Percentiles rank a stretch among this genome's conserved stretches.
These are phyloP conservation scores for Junonia oenone DNA, from an alignment of 2,888 invertebrate species.

Conservation along the genomic window DNA sequence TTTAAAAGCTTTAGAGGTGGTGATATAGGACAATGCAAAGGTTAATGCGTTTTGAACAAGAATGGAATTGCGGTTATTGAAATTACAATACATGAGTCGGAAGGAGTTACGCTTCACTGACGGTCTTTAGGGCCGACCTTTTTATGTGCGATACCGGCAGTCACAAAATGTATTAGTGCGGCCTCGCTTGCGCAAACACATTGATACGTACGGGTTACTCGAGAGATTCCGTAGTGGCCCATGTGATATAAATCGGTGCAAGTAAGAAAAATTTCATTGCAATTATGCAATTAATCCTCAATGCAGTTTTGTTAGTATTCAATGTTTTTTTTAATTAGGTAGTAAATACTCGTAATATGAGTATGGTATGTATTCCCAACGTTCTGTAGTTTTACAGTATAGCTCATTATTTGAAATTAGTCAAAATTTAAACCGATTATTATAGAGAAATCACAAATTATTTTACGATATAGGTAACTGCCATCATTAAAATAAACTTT, in stretches of 20 bases:
- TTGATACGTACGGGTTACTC: slow-evolving; percentile 36
- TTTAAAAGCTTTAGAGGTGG: background rate
- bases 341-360: background rate
- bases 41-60: background rate
- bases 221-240: slow-evolving; percentile 29
- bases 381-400: background rate
- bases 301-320: background rate
- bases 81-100: slow-evolving; percentile 7
- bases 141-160: slow-evolving; percentile 26
- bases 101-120: slow-evolving; percentile 23
- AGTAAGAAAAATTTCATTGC: slow-evolving; percentile 8
- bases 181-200: slow-evolving; percentile 39
- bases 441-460: background rate
- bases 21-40: background rate
- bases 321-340: background rate
- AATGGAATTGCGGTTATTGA: background rate
- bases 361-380: background rate
- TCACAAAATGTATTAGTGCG: slow-evolving; percentile 32
- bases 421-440: too few species aligned
- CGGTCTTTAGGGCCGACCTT: slow-evolving; percentile 21
- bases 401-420: too few species aligned
- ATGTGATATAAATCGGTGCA: slow-evolving; percentile 25
- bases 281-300: background rate
- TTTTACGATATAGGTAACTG: background rate
- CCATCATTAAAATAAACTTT: slow-evolving; percentile 2